These are phyloP conservation scores for Thecocarcelia acutangulata DNA, from an alignment of 2,888 invertebrate genomes.

Conservation along the genomic window DNA sequence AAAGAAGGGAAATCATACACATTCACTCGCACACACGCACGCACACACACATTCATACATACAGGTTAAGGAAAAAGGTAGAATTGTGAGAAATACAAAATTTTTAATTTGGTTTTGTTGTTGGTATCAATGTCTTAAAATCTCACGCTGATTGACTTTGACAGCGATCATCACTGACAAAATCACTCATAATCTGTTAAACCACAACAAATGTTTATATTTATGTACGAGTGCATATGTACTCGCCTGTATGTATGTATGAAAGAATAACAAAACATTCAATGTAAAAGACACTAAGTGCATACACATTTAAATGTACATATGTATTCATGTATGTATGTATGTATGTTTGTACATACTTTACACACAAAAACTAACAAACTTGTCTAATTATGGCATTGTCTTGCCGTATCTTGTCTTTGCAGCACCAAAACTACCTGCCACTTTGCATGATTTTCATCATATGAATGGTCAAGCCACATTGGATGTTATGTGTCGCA, in stretches of 20 bases:
- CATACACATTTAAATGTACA: too few species aligned
- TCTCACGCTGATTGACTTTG: constrained; percentile 79
- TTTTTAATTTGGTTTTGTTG: constrained; percentile 39
- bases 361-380: constrained; percentile 69
- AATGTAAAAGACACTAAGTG: neutral
- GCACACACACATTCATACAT: too few species aligned
- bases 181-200: constrained; percentile 69
- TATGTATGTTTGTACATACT: constrained; percentile 48
- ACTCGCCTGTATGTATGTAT: constrained; percentile 8
- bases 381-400: constrained; percentile 66
- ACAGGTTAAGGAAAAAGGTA: constrained; percentile 54
- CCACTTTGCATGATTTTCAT: constrained; percentile 83
- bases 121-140: constrained; percentile 57
- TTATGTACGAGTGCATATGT: too few species aligned
- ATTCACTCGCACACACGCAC: neutral
- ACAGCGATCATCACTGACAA: constrained; percentile 77
- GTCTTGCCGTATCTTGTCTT: constrained; percentile 65
- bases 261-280: constrained; percentile 63
- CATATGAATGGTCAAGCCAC: constrained; percentile 75
- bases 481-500: constrained; percentile 67
- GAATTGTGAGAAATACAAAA: constrained; percentile 22
- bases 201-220: constrained; percentile 72
- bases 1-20: constrained; percentile 19
- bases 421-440: constrained; percentile 86
- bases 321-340: neutral